Base-by-base conservation (phyloP, 2,888 invertebrate genomes). In the Acleris cristana region DNA sequence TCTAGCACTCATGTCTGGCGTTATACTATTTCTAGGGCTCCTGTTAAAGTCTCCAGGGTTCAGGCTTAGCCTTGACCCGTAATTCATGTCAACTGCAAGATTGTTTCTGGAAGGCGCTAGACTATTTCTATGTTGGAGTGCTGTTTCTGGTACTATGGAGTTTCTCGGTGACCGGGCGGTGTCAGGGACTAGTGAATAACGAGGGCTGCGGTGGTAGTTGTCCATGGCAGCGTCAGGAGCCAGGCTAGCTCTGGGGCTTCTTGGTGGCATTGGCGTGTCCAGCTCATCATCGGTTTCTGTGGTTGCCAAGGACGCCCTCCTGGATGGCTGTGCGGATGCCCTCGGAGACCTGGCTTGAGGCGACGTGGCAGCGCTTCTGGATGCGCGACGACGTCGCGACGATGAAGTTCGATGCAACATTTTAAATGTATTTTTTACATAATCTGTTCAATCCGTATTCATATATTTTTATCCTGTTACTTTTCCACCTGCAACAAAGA, bases 391-490 rank as follows among this genome's bases (percentile, higher is more conserved):
- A 71, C 96, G 93, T 63, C 95, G 94, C 48, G 96, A 96, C 40
- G 95, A 94, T 75, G 94, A 95, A 5, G 89, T 89, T 78, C 96
- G 93, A 76, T 95, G 94, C 74, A 96, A 84, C 96, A 96, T 96
- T 71, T 73, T 87, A 70, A 19, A 40, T 40, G n/a, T 53, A 56
- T 64, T 63, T 51, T 64, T 69, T 21, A 70, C 69, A 69, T 71
- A 58, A 34, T 66, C 49, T 51, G 23, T 19, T 48, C 7, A 52
- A 5, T 30, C 18, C 44, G 18, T 16, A 26, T 19, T 44, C 18
- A 21, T 0, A 56, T 49, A 18, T 44, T 19, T 30, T 49, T 3
- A 14, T 52, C 19, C 19, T 18, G 49, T 26, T 26, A 49, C 6
- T 8, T 34, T 7, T 21, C 23, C 12, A 60, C 48, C 66, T 66